A percentile compares a stretch with the other conserved stretches of the same genome.
Conservation (phyloP, 2,888 invertebrate species). For the Charanyca ferruginea region DNA sequence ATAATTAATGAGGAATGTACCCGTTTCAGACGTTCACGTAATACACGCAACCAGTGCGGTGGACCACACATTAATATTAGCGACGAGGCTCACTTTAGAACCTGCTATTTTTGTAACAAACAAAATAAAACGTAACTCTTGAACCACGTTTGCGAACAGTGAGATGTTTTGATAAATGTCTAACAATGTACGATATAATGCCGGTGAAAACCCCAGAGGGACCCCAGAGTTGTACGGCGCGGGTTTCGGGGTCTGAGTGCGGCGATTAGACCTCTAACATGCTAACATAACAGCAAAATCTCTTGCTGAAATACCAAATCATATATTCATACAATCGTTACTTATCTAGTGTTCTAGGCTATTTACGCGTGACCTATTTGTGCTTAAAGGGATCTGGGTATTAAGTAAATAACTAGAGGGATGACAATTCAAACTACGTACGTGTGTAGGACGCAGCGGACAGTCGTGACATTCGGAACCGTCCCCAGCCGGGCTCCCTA, state of each 20-base stretch:
- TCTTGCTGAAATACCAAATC: constrained; percentile 32
- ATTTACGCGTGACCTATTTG: constrained; percentile 43
- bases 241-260: constrained; percentile 5
- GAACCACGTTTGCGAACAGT: constrained; percentile 3
- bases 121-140: constrained; percentile 31
- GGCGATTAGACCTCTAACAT: constrained; percentile 36
- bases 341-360: constrained; percentile 39
- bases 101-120: constrained; percentile 43
- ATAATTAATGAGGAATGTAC: constrained; percentile 67
- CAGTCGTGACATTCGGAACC: constrained; percentile 29
- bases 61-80: constrained; percentile 69
- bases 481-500: constrained; percentile 2
- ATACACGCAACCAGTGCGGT: constrained; percentile 65
- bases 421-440: constrained; percentile 45
- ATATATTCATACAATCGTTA: constrained; percentile 29
- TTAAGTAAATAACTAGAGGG: constrained; percentile 49
- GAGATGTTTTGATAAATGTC: constrained; percentile 38
- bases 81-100: constrained; percentile 17
- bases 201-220: constrained; percentile 34
- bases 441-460: constrained; percentile 47
- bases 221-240: background rate
- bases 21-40: constrained; percentile 59
- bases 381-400: constrained; percentile 33
- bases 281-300: constrained; percentile 36
- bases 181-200: constrained; percentile 35